phyloP scores from a whole-genome alignment of 2,797 vertebrate genomes.

The Leuciscus waleckii region DNA sequence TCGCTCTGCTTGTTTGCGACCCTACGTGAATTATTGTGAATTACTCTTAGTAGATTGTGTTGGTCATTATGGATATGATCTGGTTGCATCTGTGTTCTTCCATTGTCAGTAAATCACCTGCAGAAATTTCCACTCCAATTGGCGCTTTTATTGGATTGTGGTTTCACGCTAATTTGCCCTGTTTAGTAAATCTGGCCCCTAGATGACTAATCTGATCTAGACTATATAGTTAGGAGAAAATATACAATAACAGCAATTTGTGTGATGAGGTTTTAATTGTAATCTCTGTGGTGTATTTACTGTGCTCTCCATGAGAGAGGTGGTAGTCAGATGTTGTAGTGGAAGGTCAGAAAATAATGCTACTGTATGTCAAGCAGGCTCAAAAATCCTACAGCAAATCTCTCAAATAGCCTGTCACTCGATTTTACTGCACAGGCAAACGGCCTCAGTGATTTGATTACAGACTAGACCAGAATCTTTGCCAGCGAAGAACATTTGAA shows the following conservation, averaged over 20 bases:
- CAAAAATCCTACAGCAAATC: slow-evolving; percentile 73
- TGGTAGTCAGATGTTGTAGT: not conserved
- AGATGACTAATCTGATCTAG: not conserved
- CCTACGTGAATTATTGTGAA: not conserved
- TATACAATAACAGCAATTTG: not conserved
- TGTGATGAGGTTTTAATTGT: not conserved
- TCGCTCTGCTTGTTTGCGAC: not conserved
- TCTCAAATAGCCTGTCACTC: slow-evolving; percentile 73
- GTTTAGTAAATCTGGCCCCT: not conserved
- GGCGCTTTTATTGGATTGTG: not conserved
- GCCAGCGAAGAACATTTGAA: slow-evolving; percentile 48
- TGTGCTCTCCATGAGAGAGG: not conserved
- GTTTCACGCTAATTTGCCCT: not conserved
- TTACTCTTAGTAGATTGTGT: not conserved
- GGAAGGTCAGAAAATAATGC: not conserved
- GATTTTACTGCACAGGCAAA: slow-evolving; percentile 63
- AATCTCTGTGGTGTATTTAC: not conserved
- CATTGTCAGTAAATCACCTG: too few relatives aligned
- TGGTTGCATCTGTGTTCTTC: too few relatives aligned
- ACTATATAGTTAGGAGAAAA: not conserved
- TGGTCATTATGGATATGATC: not conserved
- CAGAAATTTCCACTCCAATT: not conserved
- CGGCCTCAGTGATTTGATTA: slow-evolving; percentile 60
- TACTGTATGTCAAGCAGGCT: slow-evolving; percentile 10
- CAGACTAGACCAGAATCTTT: slow-evolving; percentile 49